Percentiles rank a stretch among this genome's conserved stretches.
Evolutionary conservation across 2,888 invertebrate genomes (phyloP).

Genomic region (Calliopum simillimum): DNA sequence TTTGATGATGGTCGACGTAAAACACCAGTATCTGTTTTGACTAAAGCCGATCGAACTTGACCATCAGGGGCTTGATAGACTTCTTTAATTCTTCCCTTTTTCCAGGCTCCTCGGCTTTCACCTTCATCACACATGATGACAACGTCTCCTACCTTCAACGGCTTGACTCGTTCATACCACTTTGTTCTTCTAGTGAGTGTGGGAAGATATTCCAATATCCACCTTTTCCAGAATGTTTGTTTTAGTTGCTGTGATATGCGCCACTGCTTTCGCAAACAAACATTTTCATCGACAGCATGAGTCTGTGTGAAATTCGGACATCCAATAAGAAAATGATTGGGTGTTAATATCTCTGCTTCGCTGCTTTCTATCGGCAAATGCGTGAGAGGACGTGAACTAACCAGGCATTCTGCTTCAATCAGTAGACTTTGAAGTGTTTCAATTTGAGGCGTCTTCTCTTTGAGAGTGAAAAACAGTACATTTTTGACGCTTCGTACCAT

Average conservation of each 20-base stretch:
- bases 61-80: constrained; percentile 27
- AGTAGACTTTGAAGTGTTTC: constrained; percentile 40
- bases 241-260: constrained; percentile 42
- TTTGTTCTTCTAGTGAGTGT: constrained; percentile 33
- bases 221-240: no score
- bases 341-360: constrained; percentile 37
- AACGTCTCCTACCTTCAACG: constrained; percentile 36
- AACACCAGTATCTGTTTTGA: constrained; percentile 25
- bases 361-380: constrained; percentile 37
- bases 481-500: constrained; percentile 36
- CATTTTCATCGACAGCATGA: constrained; percentile 26
- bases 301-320: constrained; percentile 42
- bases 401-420: constrained; percentile 42
- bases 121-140: constrained; percentile 45
- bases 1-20: constrained; percentile 31
- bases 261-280: constrained; percentile 41
- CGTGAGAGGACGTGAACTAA: constrained; percentile 42
- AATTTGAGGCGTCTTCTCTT: constrained; percentile 39
- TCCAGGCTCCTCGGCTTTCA: constrained; percentile 41
- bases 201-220: no score
- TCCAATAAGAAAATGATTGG: constrained; percentile 40
- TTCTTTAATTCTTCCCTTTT: constrained; percentile 18
- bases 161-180: constrained; percentile 31
- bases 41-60: constrained; percentile 33
- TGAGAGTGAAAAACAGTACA: constrained; percentile 39